phyloP scores from a whole-genome alignment of 2,888 invertebrate genomes.

The Eudasyphora cyanicolor region DNA sequence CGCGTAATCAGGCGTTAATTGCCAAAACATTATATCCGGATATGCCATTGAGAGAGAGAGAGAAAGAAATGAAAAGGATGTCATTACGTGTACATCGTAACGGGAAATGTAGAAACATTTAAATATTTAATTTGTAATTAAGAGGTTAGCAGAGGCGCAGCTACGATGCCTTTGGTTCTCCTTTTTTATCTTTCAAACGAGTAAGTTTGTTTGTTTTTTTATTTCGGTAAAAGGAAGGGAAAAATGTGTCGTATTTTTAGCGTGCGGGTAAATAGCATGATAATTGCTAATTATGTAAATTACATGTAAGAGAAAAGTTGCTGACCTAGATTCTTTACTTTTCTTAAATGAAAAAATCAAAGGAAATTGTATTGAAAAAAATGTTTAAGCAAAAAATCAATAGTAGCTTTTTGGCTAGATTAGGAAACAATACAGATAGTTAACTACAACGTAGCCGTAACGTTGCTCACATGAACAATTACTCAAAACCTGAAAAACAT shows the following conservation, averaged over 20 bases:
- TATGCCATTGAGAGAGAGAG: background rate
- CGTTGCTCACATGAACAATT: no score
- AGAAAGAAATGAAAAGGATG: constrained; percentile 4
- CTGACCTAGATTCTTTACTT: no score
- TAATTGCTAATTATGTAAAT: no score
- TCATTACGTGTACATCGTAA: constrained; percentile 23
- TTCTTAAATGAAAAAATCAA: no score
- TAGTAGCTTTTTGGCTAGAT: no score
- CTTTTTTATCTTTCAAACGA: background rate
- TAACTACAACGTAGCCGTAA: no score
- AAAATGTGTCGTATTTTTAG: background rate
- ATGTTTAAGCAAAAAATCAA: no score
- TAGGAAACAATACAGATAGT: no score
- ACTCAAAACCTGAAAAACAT: no score
- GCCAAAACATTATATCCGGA: constrained; percentile 21
- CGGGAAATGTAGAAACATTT: constrained; percentile 10
- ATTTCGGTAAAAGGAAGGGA: background rate
- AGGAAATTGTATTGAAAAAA: no score
- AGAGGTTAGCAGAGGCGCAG: background rate
- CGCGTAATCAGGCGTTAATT: constrained; percentile 18
- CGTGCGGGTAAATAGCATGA: background rate
- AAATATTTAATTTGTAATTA: constrained; percentile 28
- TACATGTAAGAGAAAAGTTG: no score
- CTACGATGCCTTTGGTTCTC: background rate
- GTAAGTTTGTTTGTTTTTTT: background rate